A percentile compares a stretch with the other conserved stretches of the same genome.
Evolutionary conservation across 2,113 vertebrate genomes (phyloP).

Genomic region (Calidris pugnax): DNA sequence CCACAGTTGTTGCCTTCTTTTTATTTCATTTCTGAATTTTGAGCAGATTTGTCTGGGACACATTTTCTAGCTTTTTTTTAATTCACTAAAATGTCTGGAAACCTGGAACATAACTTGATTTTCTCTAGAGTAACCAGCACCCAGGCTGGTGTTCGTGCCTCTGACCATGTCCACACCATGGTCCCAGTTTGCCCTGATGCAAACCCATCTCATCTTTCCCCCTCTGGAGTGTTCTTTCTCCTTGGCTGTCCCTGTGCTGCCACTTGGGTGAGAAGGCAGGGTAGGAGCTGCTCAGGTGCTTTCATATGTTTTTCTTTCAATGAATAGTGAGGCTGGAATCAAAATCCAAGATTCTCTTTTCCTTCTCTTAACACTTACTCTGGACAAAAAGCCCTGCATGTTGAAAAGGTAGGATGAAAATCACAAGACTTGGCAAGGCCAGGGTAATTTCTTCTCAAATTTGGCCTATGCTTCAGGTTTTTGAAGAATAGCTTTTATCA

Average conservation of each 20-base stretch:
- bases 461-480: neutral
- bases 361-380: neutral
- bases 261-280: neutral
- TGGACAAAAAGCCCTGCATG: neutral
- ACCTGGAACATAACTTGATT: neutral
- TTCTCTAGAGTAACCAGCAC: neutral
- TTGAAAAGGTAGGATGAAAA: neutral
- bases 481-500: conserved; percentile 13
- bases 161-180: accelerated
- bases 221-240: neutral
- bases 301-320: neutral
- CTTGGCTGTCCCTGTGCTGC: neutral
- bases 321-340: neutral
- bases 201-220: neutral
- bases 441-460: neutral
- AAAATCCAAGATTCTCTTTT: neutral
- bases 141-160: neutral
- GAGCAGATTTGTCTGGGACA: neutral
- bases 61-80: neutral
- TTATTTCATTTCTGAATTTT: neutral
- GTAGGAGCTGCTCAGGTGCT: neutral
- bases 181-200: neutral
- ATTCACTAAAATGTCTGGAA: neutral
- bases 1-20: neutral
- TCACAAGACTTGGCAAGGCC: neutral